Evolutionary conservation across 2,113 vertebrate genomes (phyloP).

Genomic region (Hydrolagus affinis): DNA sequence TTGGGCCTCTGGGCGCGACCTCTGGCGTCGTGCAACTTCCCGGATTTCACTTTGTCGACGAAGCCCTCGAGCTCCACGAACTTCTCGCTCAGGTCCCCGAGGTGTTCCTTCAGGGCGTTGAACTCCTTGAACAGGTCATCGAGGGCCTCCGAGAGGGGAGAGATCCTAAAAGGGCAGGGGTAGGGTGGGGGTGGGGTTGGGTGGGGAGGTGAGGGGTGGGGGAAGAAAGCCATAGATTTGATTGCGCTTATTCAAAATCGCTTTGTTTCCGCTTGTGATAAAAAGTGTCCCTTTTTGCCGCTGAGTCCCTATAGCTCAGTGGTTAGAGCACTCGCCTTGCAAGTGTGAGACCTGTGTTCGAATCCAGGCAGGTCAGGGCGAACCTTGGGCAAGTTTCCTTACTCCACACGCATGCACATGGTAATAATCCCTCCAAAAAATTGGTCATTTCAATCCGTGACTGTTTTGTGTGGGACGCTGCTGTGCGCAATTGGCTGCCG

Average conservation of each 20-base stretch:
- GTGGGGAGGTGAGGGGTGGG: not conserved
- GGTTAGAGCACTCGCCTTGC: too few species aligned
- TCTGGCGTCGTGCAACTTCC: not conserved
- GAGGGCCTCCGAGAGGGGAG: slow-evolving; percentile 54
- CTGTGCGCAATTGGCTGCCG: too few species aligned
- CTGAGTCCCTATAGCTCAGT: too few species aligned
- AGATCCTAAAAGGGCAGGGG: not conserved
- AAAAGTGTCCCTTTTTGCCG: too few species aligned
- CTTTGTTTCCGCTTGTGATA: too few species aligned
- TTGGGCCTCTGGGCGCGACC: not conserved
- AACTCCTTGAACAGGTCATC: slow-evolving; percentile 67
- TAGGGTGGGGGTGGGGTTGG: not conserved
- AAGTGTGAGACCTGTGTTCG: too few species aligned
- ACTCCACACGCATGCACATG: too few species aligned
- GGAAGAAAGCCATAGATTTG: not conserved
- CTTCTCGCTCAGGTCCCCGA: slow-evolving; percentile 61
- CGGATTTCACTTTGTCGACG: slow-evolving; percentile 55
- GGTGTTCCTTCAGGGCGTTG: slow-evolving; percentile 59
- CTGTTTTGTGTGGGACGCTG: too few species aligned
- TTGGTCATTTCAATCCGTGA: too few species aligned
- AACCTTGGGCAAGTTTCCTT: too few species aligned
- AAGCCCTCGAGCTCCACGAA: slow-evolving; percentile 53
- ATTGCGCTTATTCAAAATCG: not conserved
- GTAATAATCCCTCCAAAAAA: too few species aligned
- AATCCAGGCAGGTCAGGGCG: too few species aligned